Evolutionary conservation across 2,113 vertebrate species (phyloP), one percentile per base, ranked within the genome.

Genomic region (Nothobranchius furzeri): DNA sequence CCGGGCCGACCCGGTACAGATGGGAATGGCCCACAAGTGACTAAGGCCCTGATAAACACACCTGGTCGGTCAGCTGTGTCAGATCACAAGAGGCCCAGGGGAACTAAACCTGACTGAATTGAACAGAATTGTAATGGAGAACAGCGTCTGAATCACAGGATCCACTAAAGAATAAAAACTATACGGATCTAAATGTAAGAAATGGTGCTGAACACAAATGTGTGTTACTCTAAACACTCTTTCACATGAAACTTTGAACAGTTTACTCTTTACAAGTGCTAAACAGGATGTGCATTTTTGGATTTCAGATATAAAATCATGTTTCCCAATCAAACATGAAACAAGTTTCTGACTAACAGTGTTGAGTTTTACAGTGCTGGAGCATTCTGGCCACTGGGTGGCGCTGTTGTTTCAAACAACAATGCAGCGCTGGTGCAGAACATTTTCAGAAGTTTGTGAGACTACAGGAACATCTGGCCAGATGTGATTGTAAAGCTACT

Each of bases 381-480:
- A 17, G 59, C 53, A 40, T 4, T 60, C 14, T 0, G 1, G 13
- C 74, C 92, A 91, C 62, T 54, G 91, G 92, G 78, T 82, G 88
- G 88, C 68, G 83, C 75, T 79, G 68, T 7, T 79, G 75, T 47
- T 55, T 72, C 56, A 78, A 35, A 76, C 1, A 15, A 58, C n/a
- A 11, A 37, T 2, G 0, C 4, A 9, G 1, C 8, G 2, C 2
- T 7, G 30, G 20, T 12, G 30, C 3, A 42, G 8, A n/a, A 14
- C 0, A 15, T 25, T 20, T 17, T 36, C 17, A 20, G 13, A 30
- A 37, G 47, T 13, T 47, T 42, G 30, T 45, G 43, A 45, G 10
- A 8, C 40, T 40, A 40, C 37, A 6, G 6, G 6, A 40, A 40
- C 37, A 40, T 6, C 37, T 40, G 6, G 37, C 9, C 37, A 40